Evolutionary conservation across 2,888 invertebrate species (phyloP).

Genomic region (Danaus chrysippus): DNA sequence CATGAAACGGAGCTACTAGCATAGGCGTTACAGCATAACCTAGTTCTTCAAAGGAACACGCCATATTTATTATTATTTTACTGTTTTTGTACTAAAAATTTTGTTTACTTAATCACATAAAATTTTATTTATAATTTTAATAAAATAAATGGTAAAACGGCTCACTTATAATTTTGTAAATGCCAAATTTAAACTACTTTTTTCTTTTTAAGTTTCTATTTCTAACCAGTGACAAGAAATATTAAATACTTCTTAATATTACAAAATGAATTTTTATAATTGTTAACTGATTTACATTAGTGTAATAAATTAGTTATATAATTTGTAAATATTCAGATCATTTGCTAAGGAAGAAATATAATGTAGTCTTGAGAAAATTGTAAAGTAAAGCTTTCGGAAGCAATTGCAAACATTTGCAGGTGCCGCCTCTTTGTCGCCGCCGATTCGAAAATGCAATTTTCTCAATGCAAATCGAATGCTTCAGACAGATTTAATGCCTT

Average conservation of each 20-base stretch:
- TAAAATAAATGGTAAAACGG: not conserved
- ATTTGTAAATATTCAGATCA: not conserved
- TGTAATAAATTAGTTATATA: too few species aligned
- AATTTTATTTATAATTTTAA: constrained; percentile 11
- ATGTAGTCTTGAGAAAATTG: constrained; percentile 39
- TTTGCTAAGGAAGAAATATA: constrained; percentile 9
- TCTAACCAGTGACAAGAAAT: constrained; percentile 9
- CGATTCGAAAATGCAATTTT: constrained; percentile 73
- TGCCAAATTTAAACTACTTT: constrained; percentile 18
- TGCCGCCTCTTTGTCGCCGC: constrained; percentile 56
- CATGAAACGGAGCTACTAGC: constrained; percentile 41
- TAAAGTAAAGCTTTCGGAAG: constrained; percentile 54
- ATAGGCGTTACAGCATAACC: constrained; percentile 54
- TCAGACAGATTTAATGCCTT: constrained; percentile 74
- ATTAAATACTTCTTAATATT: not conserved
- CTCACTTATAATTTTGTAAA: constrained; percentile 8
- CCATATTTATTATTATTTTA: constrained; percentile 46
- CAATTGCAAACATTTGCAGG: constrained; percentile 60
- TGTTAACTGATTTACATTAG: too few species aligned
- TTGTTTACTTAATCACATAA: constrained; percentile 16
- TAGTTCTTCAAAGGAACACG: constrained; percentile 51
- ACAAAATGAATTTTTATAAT: too few species aligned
- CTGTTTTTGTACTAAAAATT: constrained; percentile 26
- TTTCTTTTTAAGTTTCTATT: constrained; percentile 10
- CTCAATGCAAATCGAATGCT: constrained; percentile 73